Conservation (phyloP, 2,797 vertebrate species). For the Spheniscus humboldti region DNA sequence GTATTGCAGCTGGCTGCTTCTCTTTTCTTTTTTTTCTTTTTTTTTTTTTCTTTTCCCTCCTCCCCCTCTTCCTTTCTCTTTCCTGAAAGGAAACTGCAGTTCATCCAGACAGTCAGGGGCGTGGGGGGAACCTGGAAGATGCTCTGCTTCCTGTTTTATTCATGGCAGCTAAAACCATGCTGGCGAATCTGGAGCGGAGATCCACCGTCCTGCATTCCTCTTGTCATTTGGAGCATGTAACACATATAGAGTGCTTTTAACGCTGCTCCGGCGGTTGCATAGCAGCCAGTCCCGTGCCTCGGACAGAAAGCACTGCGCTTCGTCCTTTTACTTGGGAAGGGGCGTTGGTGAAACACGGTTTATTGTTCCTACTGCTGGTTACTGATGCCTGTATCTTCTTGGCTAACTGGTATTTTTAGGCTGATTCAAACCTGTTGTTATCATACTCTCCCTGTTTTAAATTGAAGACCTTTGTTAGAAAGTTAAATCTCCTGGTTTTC, state of each 20-base stretch:
- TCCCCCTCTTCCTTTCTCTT: neutral
- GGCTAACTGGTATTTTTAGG: neutral
- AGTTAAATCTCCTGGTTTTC: neutral
- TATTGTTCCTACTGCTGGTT: neutral
- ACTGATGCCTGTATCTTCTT: neutral
- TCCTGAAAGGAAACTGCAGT: conserved; percentile 37
- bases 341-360: neutral
- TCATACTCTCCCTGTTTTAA: neutral
- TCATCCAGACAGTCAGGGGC: neutral
- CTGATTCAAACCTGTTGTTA: neutral
- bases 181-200: neutral
- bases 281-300: neutral
- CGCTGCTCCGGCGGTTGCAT: neutral
- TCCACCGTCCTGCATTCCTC: neutral
- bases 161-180: neutral
- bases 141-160: conserved; percentile 37
- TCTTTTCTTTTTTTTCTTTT: neutral
- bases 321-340: neutral
- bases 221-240: conserved; percentile 43
- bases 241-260: neutral
- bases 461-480: neutral
- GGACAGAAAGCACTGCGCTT: neutral
- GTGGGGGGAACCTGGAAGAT: neutral
- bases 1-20: neutral
- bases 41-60: neutral